Evolutionary conservation across 2,113 vertebrate species (phyloP).

Genomic region (Hippocampus abdominalis): DNA sequence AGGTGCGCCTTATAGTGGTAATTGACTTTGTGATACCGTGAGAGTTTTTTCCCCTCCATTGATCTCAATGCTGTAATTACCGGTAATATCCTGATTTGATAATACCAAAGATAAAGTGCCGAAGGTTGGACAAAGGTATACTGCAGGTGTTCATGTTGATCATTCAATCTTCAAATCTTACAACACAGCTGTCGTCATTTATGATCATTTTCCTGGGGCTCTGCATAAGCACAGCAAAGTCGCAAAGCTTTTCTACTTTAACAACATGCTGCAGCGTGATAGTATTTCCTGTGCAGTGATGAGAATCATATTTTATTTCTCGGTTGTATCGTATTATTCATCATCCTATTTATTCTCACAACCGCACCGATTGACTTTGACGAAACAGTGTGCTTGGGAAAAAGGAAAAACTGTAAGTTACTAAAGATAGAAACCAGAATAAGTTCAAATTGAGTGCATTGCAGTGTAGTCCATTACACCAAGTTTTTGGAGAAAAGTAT

Average conservation of each 20-base stretch:
- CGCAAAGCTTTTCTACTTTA: neutral
- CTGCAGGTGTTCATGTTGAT: neutral
- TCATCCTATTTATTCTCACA: neutral
- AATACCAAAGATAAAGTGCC: no score
- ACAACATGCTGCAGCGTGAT: neutral
- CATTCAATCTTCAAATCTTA: neutral
- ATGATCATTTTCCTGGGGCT: neutral
- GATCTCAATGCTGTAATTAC: no score
- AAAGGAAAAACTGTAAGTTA: neutral
- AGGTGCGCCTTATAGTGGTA: no score
- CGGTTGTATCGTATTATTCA: neutral
- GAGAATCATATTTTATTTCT: neutral
- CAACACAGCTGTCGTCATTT: neutral
- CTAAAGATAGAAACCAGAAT: conserved; percentile 4
- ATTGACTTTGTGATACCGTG: no score
- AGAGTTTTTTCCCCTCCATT: no score
- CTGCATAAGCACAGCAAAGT: neutral
- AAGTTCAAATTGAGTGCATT: neutral
- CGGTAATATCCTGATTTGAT: no score
- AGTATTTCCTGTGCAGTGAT: neutral
- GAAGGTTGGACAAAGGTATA: no score
- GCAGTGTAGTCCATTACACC: neutral
- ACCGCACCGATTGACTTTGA: neutral
- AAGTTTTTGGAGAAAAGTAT: neutral
- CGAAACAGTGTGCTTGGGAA: neutral